Percentiles rank a stretch among this genome's conserved stretches.
phyloP scores from a whole-genome alignment of 1,140 invertebrate species.

The Bombus turneri region DNA sequence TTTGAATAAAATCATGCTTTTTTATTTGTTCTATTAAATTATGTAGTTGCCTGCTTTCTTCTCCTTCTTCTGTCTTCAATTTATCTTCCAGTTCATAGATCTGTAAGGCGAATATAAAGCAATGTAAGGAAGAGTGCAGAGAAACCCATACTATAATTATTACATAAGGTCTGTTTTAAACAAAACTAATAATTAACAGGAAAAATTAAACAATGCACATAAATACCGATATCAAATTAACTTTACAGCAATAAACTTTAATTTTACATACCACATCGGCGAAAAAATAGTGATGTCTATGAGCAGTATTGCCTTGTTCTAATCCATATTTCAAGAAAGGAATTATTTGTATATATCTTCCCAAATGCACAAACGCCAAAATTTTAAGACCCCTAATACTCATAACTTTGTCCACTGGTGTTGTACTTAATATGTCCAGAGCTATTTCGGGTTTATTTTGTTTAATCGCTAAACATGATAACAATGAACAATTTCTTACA shows the following conservation, averaged over 20 bases:
- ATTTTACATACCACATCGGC: constrained; percentile 77
- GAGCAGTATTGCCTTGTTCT: constrained; percentile 80
- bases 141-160: not conserved
- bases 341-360: constrained; percentile 86
- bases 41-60: constrained; percentile 79
- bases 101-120: constrained; percentile 70
- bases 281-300: constrained; percentile 84
- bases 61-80: constrained; percentile 71
- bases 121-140: too few relatives aligned
- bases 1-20: not conserved
- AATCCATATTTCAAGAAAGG: constrained; percentile 84
- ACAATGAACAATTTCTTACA: constrained; percentile 85
- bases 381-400: constrained; percentile 87
- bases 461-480: constrained; percentile 86
- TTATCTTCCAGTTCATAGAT: constrained; percentile 78
- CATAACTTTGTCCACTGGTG: constrained; percentile 84
- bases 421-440: constrained; percentile 85
- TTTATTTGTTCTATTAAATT: constrained; percentile 63
- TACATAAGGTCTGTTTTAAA: not conserved
- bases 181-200: not conserved
- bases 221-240: not conserved
- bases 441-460: constrained; percentile 86
- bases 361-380: constrained; percentile 84
- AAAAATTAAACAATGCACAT: not conserved
- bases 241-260: not conserved